Evolutionary conservation across 2,113 vertebrate species (phyloP).

Genomic region (Hypomesus transpacificus): DNA sequence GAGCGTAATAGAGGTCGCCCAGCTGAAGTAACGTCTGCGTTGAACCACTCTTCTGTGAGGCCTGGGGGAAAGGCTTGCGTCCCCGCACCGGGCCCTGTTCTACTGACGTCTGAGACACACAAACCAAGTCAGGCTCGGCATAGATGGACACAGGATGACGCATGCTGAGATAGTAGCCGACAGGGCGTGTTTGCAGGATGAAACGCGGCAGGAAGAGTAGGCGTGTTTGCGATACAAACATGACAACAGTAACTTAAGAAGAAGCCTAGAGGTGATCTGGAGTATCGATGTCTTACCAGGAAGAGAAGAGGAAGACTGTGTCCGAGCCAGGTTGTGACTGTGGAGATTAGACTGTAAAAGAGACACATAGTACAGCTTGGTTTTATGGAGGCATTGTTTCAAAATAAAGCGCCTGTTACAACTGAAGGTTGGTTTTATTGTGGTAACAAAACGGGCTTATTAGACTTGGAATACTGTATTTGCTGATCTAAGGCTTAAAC

Average conservation of each 20-base stretch:
- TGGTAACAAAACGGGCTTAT: no score
- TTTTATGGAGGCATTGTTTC: not conserved
- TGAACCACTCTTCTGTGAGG: slow-evolving; percentile 51
- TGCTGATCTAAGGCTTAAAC: no score
- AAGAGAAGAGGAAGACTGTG: slow-evolving; percentile 78
- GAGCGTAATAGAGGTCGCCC: slow-evolving; percentile 60
- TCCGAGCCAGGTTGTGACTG: slow-evolving; percentile 69
- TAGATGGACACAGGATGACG: not conserved
- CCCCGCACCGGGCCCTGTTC: slow-evolving; percentile 59
- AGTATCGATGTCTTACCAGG: slow-evolving; percentile 67
- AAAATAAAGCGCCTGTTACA: no score
- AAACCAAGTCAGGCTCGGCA: not conserved
- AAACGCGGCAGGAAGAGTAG: not conserved
- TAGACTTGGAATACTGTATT: no score
- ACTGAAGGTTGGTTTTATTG: no score
- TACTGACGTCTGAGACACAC: slow-evolving; percentile 66
- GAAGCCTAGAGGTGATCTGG: not conserved
- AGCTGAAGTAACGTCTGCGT: slow-evolving; percentile 54
- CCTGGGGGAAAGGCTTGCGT: slow-evolving; percentile 34
- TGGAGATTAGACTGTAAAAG: slow-evolving; percentile 73
- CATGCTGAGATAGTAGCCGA: no score
- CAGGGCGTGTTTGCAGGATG: no score
- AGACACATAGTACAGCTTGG: not conserved
- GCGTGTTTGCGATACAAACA: not conserved
- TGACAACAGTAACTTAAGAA: not conserved